These are phyloP conservation scores for Enteromius paludinosus DNA, from an alignment of 2,797 vertebrate genomes.

Conservation along the genomic window DNA sequence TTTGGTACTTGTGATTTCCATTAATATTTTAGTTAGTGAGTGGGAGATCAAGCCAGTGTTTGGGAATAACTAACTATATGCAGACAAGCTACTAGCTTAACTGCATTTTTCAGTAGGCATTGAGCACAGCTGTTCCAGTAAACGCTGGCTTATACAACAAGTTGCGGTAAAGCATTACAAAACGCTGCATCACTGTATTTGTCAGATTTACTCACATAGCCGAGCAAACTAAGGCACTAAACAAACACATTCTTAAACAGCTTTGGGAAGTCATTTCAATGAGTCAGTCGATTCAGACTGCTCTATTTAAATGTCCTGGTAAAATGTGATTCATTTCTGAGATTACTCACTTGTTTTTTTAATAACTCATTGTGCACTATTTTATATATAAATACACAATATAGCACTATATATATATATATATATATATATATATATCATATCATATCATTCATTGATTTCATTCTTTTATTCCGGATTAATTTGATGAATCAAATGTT, in stretches of 20 bases:
- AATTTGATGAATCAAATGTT: not conserved
- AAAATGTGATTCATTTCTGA: not conserved
- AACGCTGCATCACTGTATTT: not conserved
- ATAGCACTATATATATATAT: not conserved
- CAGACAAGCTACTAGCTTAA: not conserved
- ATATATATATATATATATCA: too few relatives aligned
- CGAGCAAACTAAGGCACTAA: not conserved
- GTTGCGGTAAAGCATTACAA: not conserved
- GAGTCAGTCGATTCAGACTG: not conserved
- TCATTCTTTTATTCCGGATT: not conserved
- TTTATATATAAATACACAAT: not conserved
- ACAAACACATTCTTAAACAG: slow-evolving; percentile 12
- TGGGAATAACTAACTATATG: not conserved
- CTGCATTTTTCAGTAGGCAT: not conserved
- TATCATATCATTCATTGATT: too few relatives aligned
- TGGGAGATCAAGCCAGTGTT: not conserved
- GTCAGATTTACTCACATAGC: not conserved
- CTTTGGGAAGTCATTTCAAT: not conserved
- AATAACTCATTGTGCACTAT: not conserved
- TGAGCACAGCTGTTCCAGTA: not conserved
- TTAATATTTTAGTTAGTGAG: slow-evolving; percentile 16
- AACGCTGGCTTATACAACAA: slow-evolving; percentile 1
- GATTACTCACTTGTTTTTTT: not conserved
- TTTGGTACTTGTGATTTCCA: slow-evolving; percentile 26
- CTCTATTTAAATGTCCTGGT: not conserved